Percentiles rank a stretch among this genome's conserved stretches.
Conservation (phyloP, 2,888 invertebrate genomes). For the Synergus umbraculus region DNA sequence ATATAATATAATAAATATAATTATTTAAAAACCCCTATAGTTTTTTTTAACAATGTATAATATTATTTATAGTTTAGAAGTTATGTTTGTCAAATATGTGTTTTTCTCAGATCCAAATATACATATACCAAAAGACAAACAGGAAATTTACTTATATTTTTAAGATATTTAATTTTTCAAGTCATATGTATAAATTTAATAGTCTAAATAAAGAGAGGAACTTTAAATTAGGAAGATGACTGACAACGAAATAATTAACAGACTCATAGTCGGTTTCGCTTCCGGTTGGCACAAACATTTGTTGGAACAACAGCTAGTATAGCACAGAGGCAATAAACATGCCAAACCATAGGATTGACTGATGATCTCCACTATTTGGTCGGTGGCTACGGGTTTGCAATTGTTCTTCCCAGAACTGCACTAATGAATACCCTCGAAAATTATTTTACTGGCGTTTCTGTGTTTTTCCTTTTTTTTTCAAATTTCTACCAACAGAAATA, state of each 20-base stretch:
- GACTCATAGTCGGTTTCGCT: background rate
- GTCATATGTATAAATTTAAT: background rate
- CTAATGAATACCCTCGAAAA: slow-evolving; percentile 1
- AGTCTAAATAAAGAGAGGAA: background rate
- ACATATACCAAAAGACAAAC: too few relatives aligned
- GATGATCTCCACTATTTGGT: slow-evolving; percentile 18
- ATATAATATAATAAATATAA: too few relatives aligned
- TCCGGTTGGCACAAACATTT: slow-evolving; percentile 11
- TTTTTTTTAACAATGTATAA: too few relatives aligned
- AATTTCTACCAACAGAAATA: background rate
- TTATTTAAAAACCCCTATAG: too few relatives aligned
- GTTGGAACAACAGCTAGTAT: slow-evolving; percentile 15
- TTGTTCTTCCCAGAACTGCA: background rate
- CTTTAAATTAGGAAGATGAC: background rate
- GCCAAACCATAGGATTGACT: slow-evolving; percentile 25
- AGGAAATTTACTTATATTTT: too few relatives aligned
- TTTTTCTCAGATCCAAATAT: too few relatives aligned
- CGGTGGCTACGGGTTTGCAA: background rate
- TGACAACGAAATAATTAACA: slow-evolving; percentile 32
- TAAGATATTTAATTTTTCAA: background rate
- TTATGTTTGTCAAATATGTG: too few relatives aligned
- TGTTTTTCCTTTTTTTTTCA: background rate
- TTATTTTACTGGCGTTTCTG: background rate
- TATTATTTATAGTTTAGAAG: too few relatives aligned
- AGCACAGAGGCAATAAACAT: slow-evolving; percentile 32